Percentiles rank a stretch among this genome's conserved stretches.
phyloP scores from a whole-genome alignment of 2,888 invertebrate genomes.

The Abscondita cerata region DNA sequence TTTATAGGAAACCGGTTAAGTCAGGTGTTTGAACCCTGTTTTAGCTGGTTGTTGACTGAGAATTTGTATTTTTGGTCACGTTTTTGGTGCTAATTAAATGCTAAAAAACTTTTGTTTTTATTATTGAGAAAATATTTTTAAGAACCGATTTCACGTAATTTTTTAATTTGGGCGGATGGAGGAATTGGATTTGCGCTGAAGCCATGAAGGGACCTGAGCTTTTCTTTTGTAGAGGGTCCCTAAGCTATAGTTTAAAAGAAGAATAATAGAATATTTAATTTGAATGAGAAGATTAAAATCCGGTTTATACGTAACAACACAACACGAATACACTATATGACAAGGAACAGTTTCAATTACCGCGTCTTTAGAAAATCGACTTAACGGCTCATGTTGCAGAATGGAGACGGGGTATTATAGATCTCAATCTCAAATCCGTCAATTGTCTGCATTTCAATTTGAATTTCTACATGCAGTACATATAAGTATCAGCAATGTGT shows the following conservation, averaged over 20 bases:
- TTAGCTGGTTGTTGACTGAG: slow-evolving; percentile 36
- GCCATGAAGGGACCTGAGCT: slow-evolving; percentile 12
- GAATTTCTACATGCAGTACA: slow-evolving; percentile 35
- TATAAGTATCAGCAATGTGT: slow-evolving; percentile 28
- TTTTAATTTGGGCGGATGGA: too few species aligned
- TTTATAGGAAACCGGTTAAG: slow-evolving; percentile 42
- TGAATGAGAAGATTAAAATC: slow-evolving; percentile 55
- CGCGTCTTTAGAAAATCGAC: slow-evolving; percentile 55
- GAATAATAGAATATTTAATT: slow-evolving; percentile 53
- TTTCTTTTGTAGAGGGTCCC: slow-evolving; percentile 10
- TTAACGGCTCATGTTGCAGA: slow-evolving; percentile 56
- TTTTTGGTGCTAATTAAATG: slow-evolving; percentile 35
- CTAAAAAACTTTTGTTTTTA: slow-evolving; percentile 27
- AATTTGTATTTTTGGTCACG: slow-evolving; percentile 36
- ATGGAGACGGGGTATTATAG: slow-evolving; percentile 55
- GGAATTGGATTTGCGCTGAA: slow-evolving; percentile 11
- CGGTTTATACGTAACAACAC: slow-evolving; percentile 45
- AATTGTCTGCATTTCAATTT: slow-evolving; percentile 51
- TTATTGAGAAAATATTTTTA: not conserved
- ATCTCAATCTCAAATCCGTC: slow-evolving; percentile 56
- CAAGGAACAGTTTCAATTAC: slow-evolving; percentile 57
- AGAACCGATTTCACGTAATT: too few species aligned
- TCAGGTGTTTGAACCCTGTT: slow-evolving; percentile 38
- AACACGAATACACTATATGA: slow-evolving; percentile 39
- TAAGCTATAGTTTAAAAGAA: slow-evolving; percentile 14